phyloP scores from a whole-genome alignment of 1,140 invertebrate species.

The Zaprionus ghesquierei region DNA sequence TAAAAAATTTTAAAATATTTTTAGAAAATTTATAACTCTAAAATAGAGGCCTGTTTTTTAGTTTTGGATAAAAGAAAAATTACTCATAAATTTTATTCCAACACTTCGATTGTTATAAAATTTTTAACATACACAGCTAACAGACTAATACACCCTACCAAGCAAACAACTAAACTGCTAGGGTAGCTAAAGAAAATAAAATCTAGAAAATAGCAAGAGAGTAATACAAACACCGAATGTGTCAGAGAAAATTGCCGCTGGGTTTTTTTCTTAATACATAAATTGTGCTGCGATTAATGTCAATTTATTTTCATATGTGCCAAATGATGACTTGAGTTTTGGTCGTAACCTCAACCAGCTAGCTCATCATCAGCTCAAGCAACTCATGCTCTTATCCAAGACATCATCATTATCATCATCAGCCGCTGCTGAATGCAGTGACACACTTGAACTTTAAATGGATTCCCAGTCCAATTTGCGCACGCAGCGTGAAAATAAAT shows the following conservation, averaged over 20 bases:
- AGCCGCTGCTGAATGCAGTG: constrained; percentile 40
- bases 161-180: not conserved
- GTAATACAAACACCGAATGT: constrained; percentile 47
- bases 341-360: constrained; percentile 27
- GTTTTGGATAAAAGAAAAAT: too few relatives aligned
- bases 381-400: not conserved
- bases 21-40: too few relatives aligned
- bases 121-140: not conserved
- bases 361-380: constrained; percentile 15
- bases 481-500: constrained; percentile 67
- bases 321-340: constrained; percentile 15
- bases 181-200: not conserved
- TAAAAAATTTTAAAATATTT: not conserved
- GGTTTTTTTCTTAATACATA: constrained; percentile 19
- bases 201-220: constrained; percentile 16
- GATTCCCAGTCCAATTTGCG: constrained; percentile 72
- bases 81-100: not conserved
- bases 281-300: constrained; percentile 57
- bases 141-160: not conserved
- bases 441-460: constrained; percentile 64
- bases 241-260: constrained; percentile 39
- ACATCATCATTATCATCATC: not conserved
- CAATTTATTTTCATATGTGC: constrained; percentile 49
- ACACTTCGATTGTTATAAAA: not conserved
- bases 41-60: too few relatives aligned